phyloP scores from a whole-genome alignment of 2,888 invertebrate species.

The Neoscelio sp. region DNA sequence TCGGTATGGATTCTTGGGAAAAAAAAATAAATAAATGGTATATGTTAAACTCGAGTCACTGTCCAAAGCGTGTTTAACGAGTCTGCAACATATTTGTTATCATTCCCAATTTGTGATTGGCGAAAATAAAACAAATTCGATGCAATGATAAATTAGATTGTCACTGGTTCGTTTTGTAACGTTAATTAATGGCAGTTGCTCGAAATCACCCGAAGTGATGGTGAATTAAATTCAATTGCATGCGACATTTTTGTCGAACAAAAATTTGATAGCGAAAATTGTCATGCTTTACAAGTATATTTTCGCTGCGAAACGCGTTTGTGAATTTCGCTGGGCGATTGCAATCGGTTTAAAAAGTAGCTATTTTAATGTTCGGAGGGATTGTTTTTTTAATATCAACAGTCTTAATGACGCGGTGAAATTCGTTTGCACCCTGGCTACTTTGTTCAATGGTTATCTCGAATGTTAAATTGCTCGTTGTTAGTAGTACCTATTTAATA shows the following conservation, averaged over 20 bases:
- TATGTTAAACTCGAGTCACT: not conserved
- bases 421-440: not conserved
- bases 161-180: constrained; percentile 5
- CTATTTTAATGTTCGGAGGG: too few relatives aligned
- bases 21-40: constrained; percentile 5
- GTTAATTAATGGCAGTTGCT: constrained; percentile 45
- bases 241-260: too few relatives aligned
- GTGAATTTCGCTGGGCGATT: too few relatives aligned
- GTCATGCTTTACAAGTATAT: too few relatives aligned
- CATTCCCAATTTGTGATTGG: constrained; percentile 19
- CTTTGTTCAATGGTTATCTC: too few relatives aligned
- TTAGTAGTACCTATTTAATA: not conserved
- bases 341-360: too few relatives aligned
- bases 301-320: too few relatives aligned
- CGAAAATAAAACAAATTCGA: constrained; percentile 34
- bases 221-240: constrained; percentile 9
- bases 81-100: constrained; percentile 22
- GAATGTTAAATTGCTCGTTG: constrained; percentile 7
- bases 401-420: not conserved
- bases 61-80: constrained; percentile 32
- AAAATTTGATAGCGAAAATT: not conserved
- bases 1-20: constrained; percentile 39
- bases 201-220: constrained; percentile 4
- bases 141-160: constrained; percentile 43
- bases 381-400: too few relatives aligned